Evolutionary conservation across 2,113 vertebrate genomes (phyloP).

Genomic region (Solea solea): DNA sequence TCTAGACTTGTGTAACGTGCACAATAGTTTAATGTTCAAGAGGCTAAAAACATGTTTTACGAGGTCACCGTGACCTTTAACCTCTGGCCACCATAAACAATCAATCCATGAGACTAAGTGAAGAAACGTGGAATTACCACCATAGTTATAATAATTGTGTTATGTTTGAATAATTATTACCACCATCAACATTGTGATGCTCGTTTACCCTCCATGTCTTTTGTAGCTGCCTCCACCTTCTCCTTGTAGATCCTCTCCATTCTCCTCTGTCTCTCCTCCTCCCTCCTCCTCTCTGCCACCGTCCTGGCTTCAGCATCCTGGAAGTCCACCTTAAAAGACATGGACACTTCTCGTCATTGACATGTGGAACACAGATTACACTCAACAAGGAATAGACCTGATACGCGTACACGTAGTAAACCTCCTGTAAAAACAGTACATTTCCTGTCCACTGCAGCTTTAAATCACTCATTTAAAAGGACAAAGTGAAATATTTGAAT

Average conservation of each 20-base stretch:
- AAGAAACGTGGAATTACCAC: no score
- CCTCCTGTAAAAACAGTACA: neutral
- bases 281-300: slow-evolving; percentile 84
- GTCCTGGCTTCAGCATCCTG: slow-evolving; percentile 87
- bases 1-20: no score
- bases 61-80: no score
- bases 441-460: no score
- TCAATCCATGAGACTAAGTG: no score
- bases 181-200: neutral
- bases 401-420: no score
- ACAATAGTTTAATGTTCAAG: no score
- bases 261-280: slow-evolving; percentile 86
- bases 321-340: slow-evolving; percentile 89
- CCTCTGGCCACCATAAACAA: no score
- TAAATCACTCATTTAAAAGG: no score
- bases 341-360: neutral
- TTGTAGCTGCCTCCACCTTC: slow-evolving; percentile 83
- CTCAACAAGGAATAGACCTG: neutral
- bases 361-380: neutral
- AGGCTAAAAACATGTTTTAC: no score
- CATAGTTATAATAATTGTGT: no score
- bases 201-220: slow-evolving; percentile 88
- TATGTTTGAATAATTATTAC: neutral
- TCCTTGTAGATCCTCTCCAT: slow-evolving; percentile 87
- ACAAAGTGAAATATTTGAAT: no score